Percentiles rank a stretch among this genome's conserved stretches.
phyloP scores from a whole-genome alignment of 2,113 vertebrate species.

The Lasiurus cinereus region DNA sequence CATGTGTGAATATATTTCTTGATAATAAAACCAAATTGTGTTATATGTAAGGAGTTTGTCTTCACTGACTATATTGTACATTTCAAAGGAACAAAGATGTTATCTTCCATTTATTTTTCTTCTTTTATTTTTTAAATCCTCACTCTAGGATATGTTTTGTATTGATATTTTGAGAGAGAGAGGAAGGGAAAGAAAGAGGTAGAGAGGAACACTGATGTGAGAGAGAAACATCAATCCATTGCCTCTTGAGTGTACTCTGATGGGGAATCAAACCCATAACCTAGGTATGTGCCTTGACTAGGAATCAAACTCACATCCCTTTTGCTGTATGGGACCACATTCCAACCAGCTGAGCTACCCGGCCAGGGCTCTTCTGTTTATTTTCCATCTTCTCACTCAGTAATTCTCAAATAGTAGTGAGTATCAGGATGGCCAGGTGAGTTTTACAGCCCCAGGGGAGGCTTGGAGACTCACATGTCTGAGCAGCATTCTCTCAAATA shows the following conservation, averaged over 20 bases:
- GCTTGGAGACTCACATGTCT: neutral
- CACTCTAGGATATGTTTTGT: neutral
- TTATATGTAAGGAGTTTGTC: constrained; percentile 1
- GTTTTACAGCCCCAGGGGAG: neutral
- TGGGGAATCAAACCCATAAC: neutral
- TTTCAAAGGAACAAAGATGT: neutral
- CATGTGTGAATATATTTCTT: neutral
- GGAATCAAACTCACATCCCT: neutral
- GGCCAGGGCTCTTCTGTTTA: neutral
- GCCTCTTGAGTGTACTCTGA: neutral
- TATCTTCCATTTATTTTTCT: neutral
- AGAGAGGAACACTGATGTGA: neutral
- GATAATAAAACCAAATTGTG: constrained; percentile 5
- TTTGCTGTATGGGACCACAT: neutral
- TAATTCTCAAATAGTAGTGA: neutral
- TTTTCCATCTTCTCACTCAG: neutral
- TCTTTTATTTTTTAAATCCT: neutral
- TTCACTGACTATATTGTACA: neutral
- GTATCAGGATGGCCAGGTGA: neutral
- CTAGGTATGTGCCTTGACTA: neutral
- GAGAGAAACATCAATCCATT: neutral
- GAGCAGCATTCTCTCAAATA: neutral
- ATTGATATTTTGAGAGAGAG: neutral
- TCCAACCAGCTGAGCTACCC: neutral
- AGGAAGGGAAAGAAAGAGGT: neutral